Conservation (phyloP, 2,113 vertebrate species). For the Candoia aspera region DNA sequence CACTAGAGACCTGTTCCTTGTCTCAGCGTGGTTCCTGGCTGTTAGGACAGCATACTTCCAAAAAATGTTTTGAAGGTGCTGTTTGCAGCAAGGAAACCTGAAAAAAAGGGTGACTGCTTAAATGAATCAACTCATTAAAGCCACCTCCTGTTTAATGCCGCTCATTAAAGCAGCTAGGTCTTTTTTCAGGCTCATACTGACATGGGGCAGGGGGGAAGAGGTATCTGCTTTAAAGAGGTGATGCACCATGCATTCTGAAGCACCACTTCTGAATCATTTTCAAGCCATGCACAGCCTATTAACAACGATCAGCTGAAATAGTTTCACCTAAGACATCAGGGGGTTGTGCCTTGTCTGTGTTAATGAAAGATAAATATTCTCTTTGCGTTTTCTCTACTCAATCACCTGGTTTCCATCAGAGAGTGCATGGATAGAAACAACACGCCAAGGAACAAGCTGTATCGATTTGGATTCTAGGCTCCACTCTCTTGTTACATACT, state of each 20-base stretch:
- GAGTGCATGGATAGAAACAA: slow-evolving; percentile 52
- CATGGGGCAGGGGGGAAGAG: background rate
- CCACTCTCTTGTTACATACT: slow-evolving; percentile 27
- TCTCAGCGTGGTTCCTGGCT: too few species aligned
- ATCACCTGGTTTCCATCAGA: slow-evolving; percentile 51
- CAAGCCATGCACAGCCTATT: background rate
- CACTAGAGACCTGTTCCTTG: too few species aligned
- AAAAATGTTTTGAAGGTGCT: too few species aligned
- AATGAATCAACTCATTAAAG: background rate
- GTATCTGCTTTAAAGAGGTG: background rate
- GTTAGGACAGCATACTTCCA: too few species aligned
- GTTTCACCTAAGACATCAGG: background rate
- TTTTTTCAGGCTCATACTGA: background rate
- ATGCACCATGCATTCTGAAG: background rate
- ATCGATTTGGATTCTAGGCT: slow-evolving; percentile 56
- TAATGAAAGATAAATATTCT: slow-evolving; percentile 60
- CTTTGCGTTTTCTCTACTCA: slow-evolving; percentile 48
- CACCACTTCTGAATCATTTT: background rate
- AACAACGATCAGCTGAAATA: background rate
- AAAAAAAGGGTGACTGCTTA: background rate
- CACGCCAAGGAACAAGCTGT: slow-evolving; percentile 44
- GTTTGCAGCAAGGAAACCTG: too few species aligned
- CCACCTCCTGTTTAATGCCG: background rate
- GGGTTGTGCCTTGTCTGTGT: slow-evolving; percentile 25
- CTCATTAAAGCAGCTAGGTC: background rate